A percentile compares a stretch with the other conserved stretches of the same genome.
These are phyloP conservation scores for Antigone vipio DNA, from an alignment of 2,113 vertebrate species.

Conservation along the genomic window DNA sequence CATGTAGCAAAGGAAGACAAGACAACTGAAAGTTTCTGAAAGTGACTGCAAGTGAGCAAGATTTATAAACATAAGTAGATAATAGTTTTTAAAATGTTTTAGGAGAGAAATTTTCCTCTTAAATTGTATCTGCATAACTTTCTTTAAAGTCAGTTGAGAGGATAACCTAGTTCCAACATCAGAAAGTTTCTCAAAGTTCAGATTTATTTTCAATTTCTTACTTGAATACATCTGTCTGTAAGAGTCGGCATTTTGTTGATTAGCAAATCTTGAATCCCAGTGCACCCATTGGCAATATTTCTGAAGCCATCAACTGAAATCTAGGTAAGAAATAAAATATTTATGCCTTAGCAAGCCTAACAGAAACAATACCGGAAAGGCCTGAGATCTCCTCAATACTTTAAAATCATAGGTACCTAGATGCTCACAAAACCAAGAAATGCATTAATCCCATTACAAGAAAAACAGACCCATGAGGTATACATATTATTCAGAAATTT, in stretches of 20 bases:
- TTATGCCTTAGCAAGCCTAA: background rate
- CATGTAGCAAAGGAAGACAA: background rate
- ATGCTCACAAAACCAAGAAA: background rate
- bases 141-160: background rate
- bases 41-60: background rate
- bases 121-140: background rate
- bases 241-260: slow-evolving; percentile 83
- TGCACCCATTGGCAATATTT: slow-evolving; percentile 76
- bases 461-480: background rate
- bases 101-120: background rate
- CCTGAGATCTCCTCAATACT: background rate
- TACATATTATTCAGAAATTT: background rate
- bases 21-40: background rate
- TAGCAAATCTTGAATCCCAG: slow-evolving; percentile 74
- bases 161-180: background rate
- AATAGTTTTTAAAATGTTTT: background rate
- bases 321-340: slow-evolving; percentile 50
- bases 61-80: background rate
- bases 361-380: background rate
- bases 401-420: background rate
- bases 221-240: slow-evolving; percentile 79
- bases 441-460: background rate
- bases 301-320: slow-evolving; percentile 82
- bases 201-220: slow-evolving; percentile 58
- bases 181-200: background rate